Evolutionary conservation across 2,888 invertebrate genomes (phyloP).

Genomic region (Alloscopus bannaensis): DNA sequence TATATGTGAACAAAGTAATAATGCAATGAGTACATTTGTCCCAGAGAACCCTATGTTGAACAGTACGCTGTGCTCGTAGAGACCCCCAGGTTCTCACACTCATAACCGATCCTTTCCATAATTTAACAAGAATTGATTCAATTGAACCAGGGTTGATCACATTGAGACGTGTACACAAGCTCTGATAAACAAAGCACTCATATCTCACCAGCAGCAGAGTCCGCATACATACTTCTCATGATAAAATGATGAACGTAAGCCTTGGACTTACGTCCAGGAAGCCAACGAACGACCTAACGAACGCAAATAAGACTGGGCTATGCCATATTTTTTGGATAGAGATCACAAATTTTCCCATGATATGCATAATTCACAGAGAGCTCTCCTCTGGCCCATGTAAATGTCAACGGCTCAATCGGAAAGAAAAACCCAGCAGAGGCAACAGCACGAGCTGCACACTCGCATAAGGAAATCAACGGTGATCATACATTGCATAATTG

Average conservation of each 20-base stretch:
- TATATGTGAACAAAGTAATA: too few species aligned
- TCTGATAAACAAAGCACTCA: too few species aligned
- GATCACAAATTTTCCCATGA: slow-evolving; percentile 45
- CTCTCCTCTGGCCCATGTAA: slow-evolving; percentile 7
- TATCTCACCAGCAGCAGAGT: too few species aligned
- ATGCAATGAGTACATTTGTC: too few species aligned
- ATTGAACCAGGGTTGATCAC: too few species aligned
- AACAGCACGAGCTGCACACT: slow-evolving; percentile 10
- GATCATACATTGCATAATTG: not conserved
- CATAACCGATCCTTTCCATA: slow-evolving; percentile 37
- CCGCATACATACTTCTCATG: too few species aligned
- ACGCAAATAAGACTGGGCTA: slow-evolving; percentile 30
- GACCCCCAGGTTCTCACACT: slow-evolving; percentile 51
- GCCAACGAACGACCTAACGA: slow-evolving; percentile 47
- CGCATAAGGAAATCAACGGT: not conserved
- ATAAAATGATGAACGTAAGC: too few species aligned
- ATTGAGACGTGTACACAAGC: too few species aligned
- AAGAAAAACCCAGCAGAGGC: slow-evolving; percentile 1
- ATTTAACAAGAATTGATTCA: slow-evolving; percentile 42
- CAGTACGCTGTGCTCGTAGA: slow-evolving; percentile 30
- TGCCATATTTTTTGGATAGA: slow-evolving; percentile 17
- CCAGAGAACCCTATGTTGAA: not conserved
- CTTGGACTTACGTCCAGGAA: slow-evolving; percentile 46
- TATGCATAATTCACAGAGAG: slow-evolving; percentile 5
- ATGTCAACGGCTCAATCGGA: slow-evolving; percentile 34